Evolutionary conservation across 92 coral and sea anemone species (phyloP), one percentile per base, ranked within the genome.

Genomic region (Muricea muricata): DNA sequence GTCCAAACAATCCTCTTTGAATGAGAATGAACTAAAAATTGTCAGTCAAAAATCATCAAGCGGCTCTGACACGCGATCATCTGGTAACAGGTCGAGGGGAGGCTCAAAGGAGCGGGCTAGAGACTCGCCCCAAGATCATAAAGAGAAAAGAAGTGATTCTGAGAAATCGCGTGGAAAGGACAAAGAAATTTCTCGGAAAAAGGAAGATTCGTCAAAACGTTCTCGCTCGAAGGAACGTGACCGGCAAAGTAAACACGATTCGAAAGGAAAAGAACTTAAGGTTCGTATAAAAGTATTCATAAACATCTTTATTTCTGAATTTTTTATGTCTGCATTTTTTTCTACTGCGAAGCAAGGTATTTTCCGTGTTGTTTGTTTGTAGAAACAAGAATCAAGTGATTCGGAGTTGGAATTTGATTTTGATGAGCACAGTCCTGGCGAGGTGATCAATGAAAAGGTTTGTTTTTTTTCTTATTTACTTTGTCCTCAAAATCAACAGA

Each of bases 401-500:
- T 78, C 71, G 33, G 83, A 78, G 21, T 23, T 78, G 70, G 83
- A 56, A 40, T 87, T 95, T 56, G 98, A 95, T 31, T 72, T 95
- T 84, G 98, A 95, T 61, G 97, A 93, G 40, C 93, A 78, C 45
- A 89, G 85, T 37, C 94, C 94, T 0, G 72, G 45, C 18, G 83
- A 34, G 20, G 23, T 78, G 83, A 21, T 32, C 33, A 34, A 1
- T 35, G 31, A 78, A 1, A 78, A 78, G 83, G 83, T 78, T 34
- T 18, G 83, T 55, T 6, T 25, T 35, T 48, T 48, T 17, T 42
- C 8, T n/a, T n/a, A n/a, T n/a, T n/a, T n/a, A n/a, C n/a, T n/a
- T n/a, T n/a, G n/a, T n/a, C n/a, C n/a, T n/a, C n/a, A n/a, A n/a
- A n/a, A n/a, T n/a, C n/a, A n/a, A n/a, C n/a, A n/a, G n/a, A n/a